Evolutionary conservation across 2,797 vertebrate genomes (phyloP), one percentile per base, ranked within the genome.

Genomic region (Acanthiza pusilla): DNA sequence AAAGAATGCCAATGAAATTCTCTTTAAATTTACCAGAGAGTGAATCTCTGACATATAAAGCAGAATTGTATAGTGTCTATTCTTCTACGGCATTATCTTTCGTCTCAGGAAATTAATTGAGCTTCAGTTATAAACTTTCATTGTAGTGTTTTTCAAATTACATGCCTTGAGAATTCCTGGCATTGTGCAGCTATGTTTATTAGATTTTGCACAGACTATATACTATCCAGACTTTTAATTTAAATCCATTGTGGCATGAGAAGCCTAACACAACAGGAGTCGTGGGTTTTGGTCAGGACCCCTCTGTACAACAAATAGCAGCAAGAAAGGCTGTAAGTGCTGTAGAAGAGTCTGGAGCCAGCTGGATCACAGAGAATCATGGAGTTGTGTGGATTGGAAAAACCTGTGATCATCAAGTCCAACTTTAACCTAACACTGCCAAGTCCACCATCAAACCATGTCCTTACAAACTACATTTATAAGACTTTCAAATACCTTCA

Each of bases 31-130:
- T 89, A 57, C 2, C 8, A 50, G 25, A 70, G 61, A 80, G 83
- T 55, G 61, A 78, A 85, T 80, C 45, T 87, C 68, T 72, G 18
- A 47, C 34, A 54, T 47, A 71, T 18, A 75, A 85, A 92, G 47
- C 47, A 22, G 57, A 65, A 83, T 47, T 50, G 54, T 83, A 50
- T 23, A 68, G n/a, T 7, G 10, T 43, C 68, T 81, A 7, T 88
- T 92, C 85, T 93, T 83, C 61, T 50, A 8, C 1, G 17, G 29
- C 55, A 66, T 80, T 93, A 83, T 92, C 88, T 91, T 90, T 88
- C 57, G 34, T 75, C 67, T 76, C 76, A 92, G 50, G 16, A 85
- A 96, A 88, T 93, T 2, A 91, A 75, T 29, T 38, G 54, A 89
- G 54, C 65, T 85, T 50, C 38, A 34, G 70, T 85, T 92, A 92